Percentiles rank a stretch among this genome's conserved stretches.
These are phyloP conservation scores for Phalacrocorax aristotelis DNA, from an alignment of 2,113 vertebrate species.

Conservation along the genomic window DNA sequence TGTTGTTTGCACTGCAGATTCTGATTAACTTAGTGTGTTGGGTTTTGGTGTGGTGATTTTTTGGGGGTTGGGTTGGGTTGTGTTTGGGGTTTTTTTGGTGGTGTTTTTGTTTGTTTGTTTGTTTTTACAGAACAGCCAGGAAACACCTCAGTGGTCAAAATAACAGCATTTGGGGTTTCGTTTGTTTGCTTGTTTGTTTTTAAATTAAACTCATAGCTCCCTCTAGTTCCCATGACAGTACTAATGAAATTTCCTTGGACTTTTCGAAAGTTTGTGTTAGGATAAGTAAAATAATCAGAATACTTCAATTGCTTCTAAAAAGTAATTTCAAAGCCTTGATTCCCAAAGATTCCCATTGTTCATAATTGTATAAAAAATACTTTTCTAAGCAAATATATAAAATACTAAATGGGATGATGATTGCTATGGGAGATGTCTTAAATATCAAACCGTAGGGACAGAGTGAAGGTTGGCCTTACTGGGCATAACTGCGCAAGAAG, in stretches of 20 bases:
- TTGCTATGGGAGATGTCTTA: background rate
- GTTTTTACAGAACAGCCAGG: background rate
- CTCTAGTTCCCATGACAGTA: background rate
- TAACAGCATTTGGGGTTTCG: background rate
- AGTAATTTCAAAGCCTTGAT: background rate
- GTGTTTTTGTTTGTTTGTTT: too few relatives aligned
- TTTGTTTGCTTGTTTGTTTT: background rate
- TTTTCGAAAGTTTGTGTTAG: background rate
- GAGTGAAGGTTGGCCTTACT: background rate
- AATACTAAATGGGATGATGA: background rate
- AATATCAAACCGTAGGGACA: background rate
- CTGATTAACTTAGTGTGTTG: background rate
- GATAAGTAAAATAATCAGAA: background rate
- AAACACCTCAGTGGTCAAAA: background rate
- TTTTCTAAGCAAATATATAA: background rate
- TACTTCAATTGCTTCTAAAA: background rate
- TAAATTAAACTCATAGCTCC: background rate
- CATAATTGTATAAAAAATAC: background rate
- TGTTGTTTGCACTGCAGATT: background rate
- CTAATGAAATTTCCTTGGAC: background rate
- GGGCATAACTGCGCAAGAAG: background rate
- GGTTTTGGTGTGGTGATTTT: too few relatives aligned
- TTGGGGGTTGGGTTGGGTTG: too few relatives aligned
- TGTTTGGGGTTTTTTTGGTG: too few relatives aligned
- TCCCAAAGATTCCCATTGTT: background rate